phyloP scores from a whole-genome alignment of 2,797 vertebrate species.

The Typhlichthys eigenmanni region DNA sequence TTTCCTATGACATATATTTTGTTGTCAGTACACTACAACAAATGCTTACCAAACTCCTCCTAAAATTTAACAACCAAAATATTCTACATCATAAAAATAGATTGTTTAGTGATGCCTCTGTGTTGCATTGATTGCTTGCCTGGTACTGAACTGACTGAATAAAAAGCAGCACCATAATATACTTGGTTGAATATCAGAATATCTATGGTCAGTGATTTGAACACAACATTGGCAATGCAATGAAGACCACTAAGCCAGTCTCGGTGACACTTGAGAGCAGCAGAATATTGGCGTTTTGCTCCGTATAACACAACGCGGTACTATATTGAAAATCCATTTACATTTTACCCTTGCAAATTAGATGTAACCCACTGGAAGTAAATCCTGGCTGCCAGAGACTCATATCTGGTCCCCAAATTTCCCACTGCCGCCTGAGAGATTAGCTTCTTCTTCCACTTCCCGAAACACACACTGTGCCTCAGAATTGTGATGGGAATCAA shows the following conservation, averaged over 20 bases:
- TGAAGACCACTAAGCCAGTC: constrained; percentile 3
- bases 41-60: too few species aligned
- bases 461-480: constrained; percentile 6
- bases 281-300: constrained; percentile 15
- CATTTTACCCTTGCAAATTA: neutral
- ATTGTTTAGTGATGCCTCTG: constrained; percentile 26
- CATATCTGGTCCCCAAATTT: neutral
- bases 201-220: constrained; percentile 8
- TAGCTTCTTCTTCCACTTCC: neutral
- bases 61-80: too few species aligned
- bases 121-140: constrained; percentile 59
- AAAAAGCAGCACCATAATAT: constrained; percentile 64
- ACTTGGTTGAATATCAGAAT: neutral
- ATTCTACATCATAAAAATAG: too few species aligned
- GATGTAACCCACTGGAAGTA: constrained; percentile 3
- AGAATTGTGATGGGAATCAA: constrained; percentile 12
- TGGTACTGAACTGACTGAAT: constrained; percentile 48
- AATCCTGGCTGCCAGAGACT: neutral
- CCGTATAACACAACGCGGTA: neutral
- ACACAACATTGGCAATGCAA: constrained; percentile 7
- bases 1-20: too few species aligned
- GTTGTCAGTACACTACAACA: too few species aligned
- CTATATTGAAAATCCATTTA: neutral
- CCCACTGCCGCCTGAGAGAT: neutral
- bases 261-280: constrained; percentile 13